Conservation (phyloP, 2,888 invertebrate species). For the Eucera pruinosa region DNA sequence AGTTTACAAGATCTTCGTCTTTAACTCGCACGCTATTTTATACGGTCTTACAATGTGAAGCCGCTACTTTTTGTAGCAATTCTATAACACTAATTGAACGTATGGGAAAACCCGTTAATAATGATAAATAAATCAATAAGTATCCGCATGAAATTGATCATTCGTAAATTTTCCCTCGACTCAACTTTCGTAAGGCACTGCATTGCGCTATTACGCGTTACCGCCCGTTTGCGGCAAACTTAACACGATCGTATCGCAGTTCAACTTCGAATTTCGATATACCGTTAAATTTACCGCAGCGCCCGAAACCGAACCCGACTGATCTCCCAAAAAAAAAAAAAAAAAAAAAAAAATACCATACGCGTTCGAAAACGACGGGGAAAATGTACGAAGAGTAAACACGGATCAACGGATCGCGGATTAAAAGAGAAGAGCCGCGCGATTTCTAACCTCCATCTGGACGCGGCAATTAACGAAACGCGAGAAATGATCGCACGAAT, state of each 20-base stretch:
- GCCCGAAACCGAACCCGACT: too few species aligned
- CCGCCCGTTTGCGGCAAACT: neutral
- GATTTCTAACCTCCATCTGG: slow-evolving; percentile 36
- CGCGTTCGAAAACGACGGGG: neutral
- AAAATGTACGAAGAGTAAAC: neutral
- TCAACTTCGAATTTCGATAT: slow-evolving; percentile 1
- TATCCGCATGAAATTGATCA: neutral
- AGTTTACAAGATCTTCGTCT: too few species aligned
- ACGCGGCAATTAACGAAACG: neutral
- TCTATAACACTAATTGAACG: too few species aligned
- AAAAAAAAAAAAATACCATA: neutral
- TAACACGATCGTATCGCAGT: neutral
- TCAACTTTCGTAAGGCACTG: slow-evolving; percentile 28
- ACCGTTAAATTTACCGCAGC: neutral
- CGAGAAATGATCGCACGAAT: neutral
- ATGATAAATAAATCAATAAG: too few species aligned
- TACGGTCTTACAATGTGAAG: too few species aligned
- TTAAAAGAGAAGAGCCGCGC: too few species aligned
- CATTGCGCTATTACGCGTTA: slow-evolving; percentile 55
- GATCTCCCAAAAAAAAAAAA: too few species aligned
- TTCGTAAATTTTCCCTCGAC: neutral
- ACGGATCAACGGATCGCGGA: neutral
- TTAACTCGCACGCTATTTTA: too few species aligned
- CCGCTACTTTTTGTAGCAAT: too few species aligned
- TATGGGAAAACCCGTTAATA: too few species aligned